These are phyloP conservation scores for Heliconius cydno DNA, from an alignment of 2,888 invertebrate species.

Conservation along the genomic window DNA sequence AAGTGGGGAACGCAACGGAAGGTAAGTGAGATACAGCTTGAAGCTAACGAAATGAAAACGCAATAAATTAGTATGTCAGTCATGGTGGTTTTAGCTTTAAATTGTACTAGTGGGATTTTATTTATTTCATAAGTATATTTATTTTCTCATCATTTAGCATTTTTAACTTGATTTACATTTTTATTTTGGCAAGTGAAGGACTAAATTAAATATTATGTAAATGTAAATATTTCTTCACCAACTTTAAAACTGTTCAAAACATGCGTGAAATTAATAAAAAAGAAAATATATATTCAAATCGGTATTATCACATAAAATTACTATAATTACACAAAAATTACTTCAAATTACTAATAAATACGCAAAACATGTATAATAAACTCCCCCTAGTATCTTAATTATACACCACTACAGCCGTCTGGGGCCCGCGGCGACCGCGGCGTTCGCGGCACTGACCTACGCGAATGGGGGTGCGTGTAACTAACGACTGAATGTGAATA, in stretches of 20 bases:
- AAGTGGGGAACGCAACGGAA: neutral
- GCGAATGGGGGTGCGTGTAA: conserved; percentile 10
- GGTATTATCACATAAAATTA: no score
- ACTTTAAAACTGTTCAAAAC: no score
- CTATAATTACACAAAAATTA: neutral
- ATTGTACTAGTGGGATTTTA: no score
- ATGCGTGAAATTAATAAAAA: no score
- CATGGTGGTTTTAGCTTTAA: no score
- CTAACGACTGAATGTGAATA: neutral
- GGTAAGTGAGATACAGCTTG: neutral
- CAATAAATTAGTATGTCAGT: neutral
- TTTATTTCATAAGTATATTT: no score
- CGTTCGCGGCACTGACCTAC: conserved; percentile 27
- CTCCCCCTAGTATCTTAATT: neutral
- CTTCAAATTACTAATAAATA: conserved; percentile 4
- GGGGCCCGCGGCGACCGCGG: conserved; percentile 12
- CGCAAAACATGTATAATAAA: neutral
- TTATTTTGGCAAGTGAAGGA: no score
- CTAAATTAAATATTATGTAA: no score
- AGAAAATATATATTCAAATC: no score
- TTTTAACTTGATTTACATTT: no score
- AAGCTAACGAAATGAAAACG: neutral
- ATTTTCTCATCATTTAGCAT: no score
- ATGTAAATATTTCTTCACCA: no score
- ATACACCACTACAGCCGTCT: conserved; percentile 20